A percentile compares a stretch with the other conserved stretches of the same genome.
phyloP scores from a whole-genome alignment of 2,113 vertebrate genomes.

The Actenoides lindsayi region DNA sequence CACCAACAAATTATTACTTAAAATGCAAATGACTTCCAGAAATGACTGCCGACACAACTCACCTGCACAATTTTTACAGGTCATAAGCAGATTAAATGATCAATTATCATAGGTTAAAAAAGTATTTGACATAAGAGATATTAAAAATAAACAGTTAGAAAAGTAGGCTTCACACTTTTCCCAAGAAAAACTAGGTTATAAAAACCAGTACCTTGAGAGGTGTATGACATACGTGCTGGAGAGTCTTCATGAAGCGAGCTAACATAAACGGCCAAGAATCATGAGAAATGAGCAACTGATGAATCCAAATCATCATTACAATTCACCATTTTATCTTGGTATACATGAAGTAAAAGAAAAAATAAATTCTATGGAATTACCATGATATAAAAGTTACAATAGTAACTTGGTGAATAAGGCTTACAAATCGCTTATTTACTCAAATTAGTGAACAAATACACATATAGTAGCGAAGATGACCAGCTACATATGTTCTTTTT shows the following conservation, averaged over 20 bases:
- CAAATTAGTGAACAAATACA: conserved; percentile 29
- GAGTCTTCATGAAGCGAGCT: conserved; percentile 14
- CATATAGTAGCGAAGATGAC: not conserved
- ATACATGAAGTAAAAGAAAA: not conserved
- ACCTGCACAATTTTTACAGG: not conserved
- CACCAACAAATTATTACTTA: conserved; percentile 56
- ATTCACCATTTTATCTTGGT: not conserved
- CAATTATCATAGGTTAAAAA: not conserved
- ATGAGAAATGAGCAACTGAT: not conserved
- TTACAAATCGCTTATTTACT: conserved; percentile 41
- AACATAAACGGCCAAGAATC: not conserved
- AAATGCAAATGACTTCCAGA: conserved; percentile 56
- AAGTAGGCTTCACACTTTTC: conserved; percentile 34
- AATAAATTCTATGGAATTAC: not conserved
- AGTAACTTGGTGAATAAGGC: not conserved
- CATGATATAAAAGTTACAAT: not conserved
- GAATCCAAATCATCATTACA: not conserved
- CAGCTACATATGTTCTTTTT: not conserved
- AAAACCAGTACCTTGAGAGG: conserved; percentile 31
- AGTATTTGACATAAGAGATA: not conserved
- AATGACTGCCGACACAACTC: not conserved
- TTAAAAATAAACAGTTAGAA: not conserved
- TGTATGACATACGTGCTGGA: conserved; percentile 7
- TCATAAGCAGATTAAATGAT: not conserved
- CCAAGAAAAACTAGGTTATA: conserved; percentile 46